Evolutionary conservation across 2,888 invertebrate species (phyloP).

Genomic region (Xanthostigma xanthostigma): DNA sequence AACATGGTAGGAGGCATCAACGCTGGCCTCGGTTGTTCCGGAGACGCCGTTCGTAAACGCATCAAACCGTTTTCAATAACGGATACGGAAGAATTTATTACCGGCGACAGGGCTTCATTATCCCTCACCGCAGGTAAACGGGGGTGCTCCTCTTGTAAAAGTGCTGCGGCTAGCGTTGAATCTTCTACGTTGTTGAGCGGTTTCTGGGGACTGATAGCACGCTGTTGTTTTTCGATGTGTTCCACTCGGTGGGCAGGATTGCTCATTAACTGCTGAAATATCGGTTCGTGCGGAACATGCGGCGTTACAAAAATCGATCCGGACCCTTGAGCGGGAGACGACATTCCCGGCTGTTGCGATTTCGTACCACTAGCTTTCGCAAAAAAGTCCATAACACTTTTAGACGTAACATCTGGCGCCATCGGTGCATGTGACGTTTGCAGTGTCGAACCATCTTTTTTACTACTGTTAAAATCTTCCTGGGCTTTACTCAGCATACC

Average conservation of each 20-base stretch:
- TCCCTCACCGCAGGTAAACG: too few species aligned
- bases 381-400: conserved; percentile 79
- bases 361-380: conserved; percentile 53
- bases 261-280: conserved; percentile 66
- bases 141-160: too few species aligned
- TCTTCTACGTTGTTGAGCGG: background rate
- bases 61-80: conserved; percentile 34
- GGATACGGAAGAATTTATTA: background rate
- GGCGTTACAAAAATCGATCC: conserved; percentile 16
- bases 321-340: conserved; percentile 25
- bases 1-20: conserved; percentile 82
- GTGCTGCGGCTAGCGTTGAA: too few species aligned
- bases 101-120: too few species aligned
- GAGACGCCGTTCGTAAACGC: conserved; percentile 38
- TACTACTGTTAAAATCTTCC: conserved; percentile 61
- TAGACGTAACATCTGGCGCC: conserved; percentile 56
- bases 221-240: conserved; percentile 77
- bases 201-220: conserved; percentile 34
- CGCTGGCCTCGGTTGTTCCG: conserved; percentile 45
- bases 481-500: conserved; percentile 83
- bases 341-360: conserved; percentile 36
- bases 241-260: conserved; percentile 72
- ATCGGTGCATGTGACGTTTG: conserved; percentile 31
- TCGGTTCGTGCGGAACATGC: conserved; percentile 41
- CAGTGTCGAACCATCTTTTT: conserved; percentile 27